A percentile compares a stretch with the other conserved stretches of the same genome.
Conservation (phyloP, 2,113 vertebrate species). For the Geothlypis trichas region DNA sequence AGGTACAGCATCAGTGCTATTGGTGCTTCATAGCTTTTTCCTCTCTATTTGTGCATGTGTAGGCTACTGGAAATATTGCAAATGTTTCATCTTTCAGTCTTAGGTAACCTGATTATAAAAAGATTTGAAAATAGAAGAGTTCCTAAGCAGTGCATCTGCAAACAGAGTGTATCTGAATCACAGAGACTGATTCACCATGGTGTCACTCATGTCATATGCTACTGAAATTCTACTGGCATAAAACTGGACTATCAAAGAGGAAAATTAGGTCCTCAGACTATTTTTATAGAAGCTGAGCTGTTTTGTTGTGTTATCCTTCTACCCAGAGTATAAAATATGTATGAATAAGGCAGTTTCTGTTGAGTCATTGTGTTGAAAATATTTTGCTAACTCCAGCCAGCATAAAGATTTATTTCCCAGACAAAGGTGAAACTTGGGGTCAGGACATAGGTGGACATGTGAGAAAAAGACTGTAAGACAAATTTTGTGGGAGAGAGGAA, state of each 20-base stretch:
- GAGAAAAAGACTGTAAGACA: neutral
- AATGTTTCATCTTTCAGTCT: neutral
- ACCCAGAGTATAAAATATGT: conserved; percentile 14
- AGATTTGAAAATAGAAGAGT: neutral
- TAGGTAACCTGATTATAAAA: neutral
- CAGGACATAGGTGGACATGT: neutral
- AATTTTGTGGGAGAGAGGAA: neutral
- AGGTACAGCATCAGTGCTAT: neutral
- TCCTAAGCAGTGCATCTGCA: neutral
- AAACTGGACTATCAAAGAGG: conserved; percentile 1
- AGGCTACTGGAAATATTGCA: neutral
- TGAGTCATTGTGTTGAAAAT: neutral
- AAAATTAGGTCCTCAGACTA: conserved; percentile 16
- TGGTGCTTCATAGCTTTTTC: neutral
- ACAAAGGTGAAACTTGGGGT: neutral
- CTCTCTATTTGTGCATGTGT: neutral
- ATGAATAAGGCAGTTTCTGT: conserved; percentile 31
- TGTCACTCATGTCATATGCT: neutral
- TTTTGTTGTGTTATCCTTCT: neutral
- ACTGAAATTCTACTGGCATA: neutral
- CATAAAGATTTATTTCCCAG: neutral
- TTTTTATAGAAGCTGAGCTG: neutral
- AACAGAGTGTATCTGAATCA: neutral
- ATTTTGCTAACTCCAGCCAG: neutral
- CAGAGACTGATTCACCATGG: neutral